Evolutionary conservation across 2,797 vertebrate species (phyloP).

Genomic region (Gorsachius magnificus): DNA sequence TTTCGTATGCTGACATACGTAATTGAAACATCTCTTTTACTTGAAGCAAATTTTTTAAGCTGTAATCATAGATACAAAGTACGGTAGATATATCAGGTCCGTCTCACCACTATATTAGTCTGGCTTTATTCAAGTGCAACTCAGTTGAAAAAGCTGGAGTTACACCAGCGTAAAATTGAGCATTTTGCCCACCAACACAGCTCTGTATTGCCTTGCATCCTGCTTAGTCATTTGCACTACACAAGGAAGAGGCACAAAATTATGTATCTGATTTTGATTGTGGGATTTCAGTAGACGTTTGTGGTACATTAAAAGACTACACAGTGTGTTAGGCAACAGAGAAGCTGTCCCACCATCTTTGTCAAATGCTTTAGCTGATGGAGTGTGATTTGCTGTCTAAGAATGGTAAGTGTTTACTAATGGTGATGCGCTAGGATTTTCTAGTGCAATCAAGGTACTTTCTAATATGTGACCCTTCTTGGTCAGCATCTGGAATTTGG

Average conservation of each 20-base stretch:
- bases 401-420: not conserved
- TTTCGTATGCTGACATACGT: not conserved
- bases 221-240: not conserved
- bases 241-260: not conserved
- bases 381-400: not conserved
- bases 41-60: not conserved
- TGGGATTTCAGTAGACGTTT: not conserved
- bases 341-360: not conserved
- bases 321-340: not conserved
- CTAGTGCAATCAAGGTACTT: not conserved
- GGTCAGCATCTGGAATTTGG: not conserved
- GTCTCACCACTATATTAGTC: not conserved
- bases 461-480: not conserved
- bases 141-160: not conserved
- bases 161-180: not conserved
- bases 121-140: not conserved
- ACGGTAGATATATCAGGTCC: not conserved
- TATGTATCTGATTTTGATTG: not conserved
- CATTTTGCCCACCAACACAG: not conserved
- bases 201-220: not conserved
- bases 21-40: not conserved
- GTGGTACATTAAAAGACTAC: not conserved
- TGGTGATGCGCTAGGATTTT: not conserved
- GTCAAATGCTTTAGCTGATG: not conserved
- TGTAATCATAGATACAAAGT: not conserved